phyloP scores from a whole-genome alignment of 53 echinoderm and acorn worm species.

The Arbacia lixula region DNA sequence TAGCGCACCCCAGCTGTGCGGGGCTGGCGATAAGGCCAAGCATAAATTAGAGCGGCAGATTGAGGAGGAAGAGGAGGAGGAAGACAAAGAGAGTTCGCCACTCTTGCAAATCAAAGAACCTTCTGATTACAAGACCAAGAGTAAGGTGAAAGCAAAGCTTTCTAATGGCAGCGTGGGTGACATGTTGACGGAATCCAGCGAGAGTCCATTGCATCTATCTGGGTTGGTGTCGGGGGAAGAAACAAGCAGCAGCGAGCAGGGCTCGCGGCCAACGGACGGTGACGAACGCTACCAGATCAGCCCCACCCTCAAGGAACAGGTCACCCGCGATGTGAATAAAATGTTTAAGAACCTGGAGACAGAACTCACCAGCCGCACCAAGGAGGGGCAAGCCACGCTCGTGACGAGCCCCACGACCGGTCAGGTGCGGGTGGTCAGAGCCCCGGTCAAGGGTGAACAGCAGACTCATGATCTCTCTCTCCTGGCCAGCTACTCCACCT shows the following conservation, averaged over 20 bases:
- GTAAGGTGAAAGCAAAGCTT: conserved; percentile 41
- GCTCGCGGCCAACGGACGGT: conserved; percentile 27
- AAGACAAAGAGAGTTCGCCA: conserved; percentile 56
- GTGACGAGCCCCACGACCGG: conserved; percentile 54
- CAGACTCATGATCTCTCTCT: conserved; percentile 90
- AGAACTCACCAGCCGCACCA: conserved; percentile 72
- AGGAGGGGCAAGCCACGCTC: conserved; percentile 38
- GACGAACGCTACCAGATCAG: conserved; percentile 52
- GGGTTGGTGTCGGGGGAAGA: conserved; percentile 47
- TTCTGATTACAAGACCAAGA: conserved; percentile 31
- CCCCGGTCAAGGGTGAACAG: conserved; percentile 75
- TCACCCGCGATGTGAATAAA: conserved; percentile 68
- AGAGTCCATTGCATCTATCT: conserved; percentile 52
- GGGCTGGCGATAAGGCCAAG: conserved; percentile 45
- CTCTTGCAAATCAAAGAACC: conserved; percentile 51
- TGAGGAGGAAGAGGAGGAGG: conserved; percentile 60
- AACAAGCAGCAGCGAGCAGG: conserved; percentile 52
- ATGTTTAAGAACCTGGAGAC: conserved; percentile 93
- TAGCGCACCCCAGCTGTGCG: conserved; percentile 1
- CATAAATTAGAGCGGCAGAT: conserved; percentile 39
- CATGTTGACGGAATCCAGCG: conserved; percentile 63
- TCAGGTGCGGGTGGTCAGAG: conserved; percentile 60
- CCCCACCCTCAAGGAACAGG: conserved; percentile 55
- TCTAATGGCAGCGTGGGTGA: conserved; percentile 44
- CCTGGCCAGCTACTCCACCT: conserved; percentile 93